Percentiles rank a stretch among this genome's conserved stretches.
phyloP scores from a whole-genome alignment of 2,113 vertebrate genomes.

The Rhinogobius similis region DNA sequence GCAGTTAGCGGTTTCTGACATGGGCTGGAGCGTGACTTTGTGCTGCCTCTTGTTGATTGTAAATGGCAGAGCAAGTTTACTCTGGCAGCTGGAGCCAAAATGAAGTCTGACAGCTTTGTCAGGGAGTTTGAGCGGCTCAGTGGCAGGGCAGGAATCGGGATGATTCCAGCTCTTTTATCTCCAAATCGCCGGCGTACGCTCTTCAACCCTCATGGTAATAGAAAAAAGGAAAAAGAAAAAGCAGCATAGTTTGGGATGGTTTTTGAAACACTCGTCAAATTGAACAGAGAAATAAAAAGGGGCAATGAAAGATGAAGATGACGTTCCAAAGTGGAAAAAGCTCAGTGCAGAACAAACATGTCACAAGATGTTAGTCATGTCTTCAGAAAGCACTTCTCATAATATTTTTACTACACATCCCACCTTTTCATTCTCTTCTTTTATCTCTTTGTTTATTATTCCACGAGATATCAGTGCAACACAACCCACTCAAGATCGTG shows the following conservation, averaged over 20 bases:
- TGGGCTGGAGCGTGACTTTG: conserved; percentile 60
- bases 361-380: conserved; percentile 63
- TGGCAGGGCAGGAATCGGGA: conserved; percentile 76
- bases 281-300: conserved; percentile 42
- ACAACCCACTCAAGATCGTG: conserved; percentile 50
- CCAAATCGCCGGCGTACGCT: conserved; percentile 66
- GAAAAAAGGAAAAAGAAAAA: conserved; percentile 33
- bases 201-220: conserved; percentile 63
- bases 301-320: conserved; percentile 40
- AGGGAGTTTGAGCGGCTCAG: conserved; percentile 80
- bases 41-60: conserved; percentile 68
- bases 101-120: conserved; percentile 83
- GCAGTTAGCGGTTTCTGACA: conserved; percentile 60
- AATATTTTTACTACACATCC: conserved; percentile 38
- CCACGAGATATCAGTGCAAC: conserved; percentile 30
- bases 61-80: conserved; percentile 79
- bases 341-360: conserved; percentile 65
- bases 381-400: conserved; percentile 47
- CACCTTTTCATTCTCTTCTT: conserved; percentile 30
- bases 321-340: conserved; percentile 52
- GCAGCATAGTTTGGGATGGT: conserved; percentile 66
- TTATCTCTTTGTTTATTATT: conserved; percentile 47
- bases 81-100: conserved; percentile 70
- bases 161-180: conserved; percentile 81
- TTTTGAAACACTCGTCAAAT: conserved; percentile 57